Percentiles rank a stretch among this genome's conserved stretches.
phyloP scores from a whole-genome alignment of 2,797 vertebrate genomes.

The Phylloscopus collybita region DNA sequence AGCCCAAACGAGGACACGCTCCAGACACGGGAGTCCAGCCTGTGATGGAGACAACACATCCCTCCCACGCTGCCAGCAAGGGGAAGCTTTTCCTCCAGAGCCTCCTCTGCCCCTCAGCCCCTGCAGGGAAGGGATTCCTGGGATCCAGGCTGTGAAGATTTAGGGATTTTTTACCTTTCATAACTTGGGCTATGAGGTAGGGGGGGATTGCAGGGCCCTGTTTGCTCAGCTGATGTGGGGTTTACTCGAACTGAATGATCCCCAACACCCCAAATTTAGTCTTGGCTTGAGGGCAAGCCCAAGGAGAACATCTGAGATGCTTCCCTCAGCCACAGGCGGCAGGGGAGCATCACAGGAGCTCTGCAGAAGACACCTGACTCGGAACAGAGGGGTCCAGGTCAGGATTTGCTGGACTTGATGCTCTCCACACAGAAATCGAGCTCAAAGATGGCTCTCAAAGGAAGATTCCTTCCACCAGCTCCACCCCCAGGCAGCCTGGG shows the following conservation, averaged over 20 bases:
- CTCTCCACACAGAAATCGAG: neutral
- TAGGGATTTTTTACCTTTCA: neutral
- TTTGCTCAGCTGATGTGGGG: accelerated
- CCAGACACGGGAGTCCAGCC: neutral
- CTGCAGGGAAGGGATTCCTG: neutral
- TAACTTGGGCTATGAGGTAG: accelerated
- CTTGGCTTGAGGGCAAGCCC: neutral
- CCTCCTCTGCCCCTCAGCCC: neutral
- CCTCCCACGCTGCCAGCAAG: neutral
- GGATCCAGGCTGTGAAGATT: neutral
- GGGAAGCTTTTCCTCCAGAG: neutral
- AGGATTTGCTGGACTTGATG: neutral
- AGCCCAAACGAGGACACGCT: conserved; percentile 21
- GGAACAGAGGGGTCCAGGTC: neutral
- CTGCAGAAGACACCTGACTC: neutral
- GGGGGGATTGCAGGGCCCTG: accelerated
- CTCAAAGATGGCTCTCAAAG: accelerated
- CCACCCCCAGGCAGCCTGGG: neutral
- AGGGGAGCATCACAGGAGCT: neutral
- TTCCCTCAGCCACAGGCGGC: neutral
- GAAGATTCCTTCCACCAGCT: neutral
- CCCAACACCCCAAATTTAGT: neutral
- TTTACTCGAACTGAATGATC: neutral
- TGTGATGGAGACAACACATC: neutral
- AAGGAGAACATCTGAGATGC: neutral